A percentile compares a stretch with the other conserved stretches of the same genome.
These are phyloP conservation scores for Leptogaster cylindrica DNA, from an alignment of 2,888 invertebrate species.

Conservation along the genomic window DNA sequence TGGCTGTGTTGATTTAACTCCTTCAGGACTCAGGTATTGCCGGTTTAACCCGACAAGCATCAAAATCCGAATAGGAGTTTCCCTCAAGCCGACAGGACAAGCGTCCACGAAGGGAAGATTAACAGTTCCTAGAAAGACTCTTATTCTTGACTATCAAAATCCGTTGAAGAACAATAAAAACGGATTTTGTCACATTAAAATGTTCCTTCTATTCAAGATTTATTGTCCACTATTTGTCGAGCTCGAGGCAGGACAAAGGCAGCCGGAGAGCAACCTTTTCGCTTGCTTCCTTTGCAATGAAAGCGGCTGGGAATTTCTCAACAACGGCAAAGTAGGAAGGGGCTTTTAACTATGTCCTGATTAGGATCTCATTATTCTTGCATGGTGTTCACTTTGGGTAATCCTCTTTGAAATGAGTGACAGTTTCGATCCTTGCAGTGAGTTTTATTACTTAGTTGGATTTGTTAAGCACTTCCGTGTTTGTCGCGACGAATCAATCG, in stretches of 20 bases:
- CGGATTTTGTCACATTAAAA: conserved; percentile 38
- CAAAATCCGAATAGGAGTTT: conserved; percentile 1
- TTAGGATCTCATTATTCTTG: conserved; percentile 34
- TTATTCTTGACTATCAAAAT: conserved; percentile 17
- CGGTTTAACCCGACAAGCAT: too few species aligned
- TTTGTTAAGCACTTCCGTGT: neutral
- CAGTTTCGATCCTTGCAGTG: conserved; percentile 9
- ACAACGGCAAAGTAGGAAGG: neutral
- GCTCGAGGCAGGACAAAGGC: conserved; percentile 18
- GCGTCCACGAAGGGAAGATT: neutral
- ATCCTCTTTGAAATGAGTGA: conserved; percentile 7
- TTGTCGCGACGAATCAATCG: neutral
- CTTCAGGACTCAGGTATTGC: too few species aligned
- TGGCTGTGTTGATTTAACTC: too few species aligned
- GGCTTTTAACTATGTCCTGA: conserved; percentile 20
- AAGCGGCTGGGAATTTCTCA: neutral
- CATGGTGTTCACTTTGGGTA: conserved; percentile 10
- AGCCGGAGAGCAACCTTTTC: neutral
- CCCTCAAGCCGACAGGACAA: neutral
- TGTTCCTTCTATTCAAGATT: conserved; percentile 24
- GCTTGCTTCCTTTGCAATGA: conserved; percentile 1
- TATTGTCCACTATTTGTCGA: conserved; percentile 36
- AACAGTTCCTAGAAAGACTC: conserved; percentile 11
- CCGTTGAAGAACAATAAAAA: conserved; percentile 26
- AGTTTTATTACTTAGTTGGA: conserved; percentile 17